A percentile compares a stretch with the other conserved stretches of the same genome.
These are phyloP conservation scores for Pristionchus maxplancki DNA, from an alignment of 2,888 invertebrate genomes.

Conservation along the genomic window DNA sequence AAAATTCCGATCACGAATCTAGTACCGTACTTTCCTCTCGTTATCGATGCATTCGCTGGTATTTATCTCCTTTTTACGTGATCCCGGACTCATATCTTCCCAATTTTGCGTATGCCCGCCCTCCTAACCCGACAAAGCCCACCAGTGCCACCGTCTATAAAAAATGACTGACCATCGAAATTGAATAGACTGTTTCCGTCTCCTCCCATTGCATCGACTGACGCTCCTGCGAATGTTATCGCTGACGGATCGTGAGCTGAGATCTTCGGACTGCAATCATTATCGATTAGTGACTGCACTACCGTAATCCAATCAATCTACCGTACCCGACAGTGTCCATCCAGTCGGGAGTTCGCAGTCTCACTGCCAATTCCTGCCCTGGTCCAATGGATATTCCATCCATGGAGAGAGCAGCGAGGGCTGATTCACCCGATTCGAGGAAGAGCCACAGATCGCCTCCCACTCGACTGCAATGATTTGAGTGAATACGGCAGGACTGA, in stretches of 20 bases:
- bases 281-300: background rate
- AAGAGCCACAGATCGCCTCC: constrained; percentile 92
- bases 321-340: constrained; percentile 49
- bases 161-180: constrained; percentile 39
- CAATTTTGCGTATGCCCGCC: too few relatives aligned
- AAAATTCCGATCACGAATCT: too few relatives aligned
- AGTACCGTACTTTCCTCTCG: too few relatives aligned
- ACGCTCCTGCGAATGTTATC: constrained; percentile 43
- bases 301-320: background rate
- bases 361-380: constrained; percentile 16
- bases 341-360: constrained; percentile 51
- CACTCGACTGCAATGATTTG: constrained; percentile 83
- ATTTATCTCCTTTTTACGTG: too few relatives aligned
- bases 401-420: constrained; percentile 82
- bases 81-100: too few relatives aligned
- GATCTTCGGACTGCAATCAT: constrained; percentile 48
- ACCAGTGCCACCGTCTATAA: too few relatives aligned
- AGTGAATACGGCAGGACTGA: background rate
- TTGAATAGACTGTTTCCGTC: constrained; percentile 49
- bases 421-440: constrained; percentile 91
- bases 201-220: constrained; percentile 25
- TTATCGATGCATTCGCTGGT: too few relatives aligned
- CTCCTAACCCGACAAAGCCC: too few relatives aligned
- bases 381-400: constrained; percentile 72
- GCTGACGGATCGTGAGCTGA: constrained; percentile 50